Conservation (phyloP, 2,113 vertebrate genomes). For the Scatophagus argus region DNA sequence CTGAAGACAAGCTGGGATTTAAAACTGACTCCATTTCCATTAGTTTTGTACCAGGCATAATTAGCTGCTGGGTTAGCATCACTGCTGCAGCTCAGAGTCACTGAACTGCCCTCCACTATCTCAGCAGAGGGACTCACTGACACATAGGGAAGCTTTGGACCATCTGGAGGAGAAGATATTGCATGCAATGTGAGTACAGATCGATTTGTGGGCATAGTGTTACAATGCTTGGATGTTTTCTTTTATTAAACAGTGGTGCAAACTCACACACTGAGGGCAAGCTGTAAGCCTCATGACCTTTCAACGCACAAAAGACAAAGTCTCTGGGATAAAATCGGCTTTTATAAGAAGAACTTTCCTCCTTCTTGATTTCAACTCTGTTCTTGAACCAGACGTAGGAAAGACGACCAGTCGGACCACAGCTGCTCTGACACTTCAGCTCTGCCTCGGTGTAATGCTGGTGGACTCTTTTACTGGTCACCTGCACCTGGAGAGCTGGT, state of each 20-base stretch:
- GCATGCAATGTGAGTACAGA: background rate
- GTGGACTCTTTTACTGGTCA: background rate
- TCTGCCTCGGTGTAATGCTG: background rate
- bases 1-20: background rate
- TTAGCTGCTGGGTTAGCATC: conserved; percentile 34
- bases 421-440: conserved; percentile 23
- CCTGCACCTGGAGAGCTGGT: background rate
- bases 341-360: no score
- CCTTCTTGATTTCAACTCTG: background rate
- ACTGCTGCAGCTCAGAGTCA: conserved; percentile 34
- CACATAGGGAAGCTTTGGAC: background rate
- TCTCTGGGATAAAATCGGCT: background rate
- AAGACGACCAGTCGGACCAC: background rate
- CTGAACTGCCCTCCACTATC: background rate
- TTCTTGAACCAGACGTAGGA: conserved; percentile 29
- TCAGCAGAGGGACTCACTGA: conserved; percentile 5
- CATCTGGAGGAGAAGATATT: conserved; percentile 1
- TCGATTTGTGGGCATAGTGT: no score
- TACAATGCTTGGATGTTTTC: background rate
- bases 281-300: background rate
- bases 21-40: background rate
- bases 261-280: conserved; percentile 12
- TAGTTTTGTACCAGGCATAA: conserved; percentile 30
- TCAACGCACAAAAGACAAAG: background rate
- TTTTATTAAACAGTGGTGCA: background rate